Conservation (phyloP, 2,888 invertebrate genomes). For the Podotricha telesiphe region DNA sequence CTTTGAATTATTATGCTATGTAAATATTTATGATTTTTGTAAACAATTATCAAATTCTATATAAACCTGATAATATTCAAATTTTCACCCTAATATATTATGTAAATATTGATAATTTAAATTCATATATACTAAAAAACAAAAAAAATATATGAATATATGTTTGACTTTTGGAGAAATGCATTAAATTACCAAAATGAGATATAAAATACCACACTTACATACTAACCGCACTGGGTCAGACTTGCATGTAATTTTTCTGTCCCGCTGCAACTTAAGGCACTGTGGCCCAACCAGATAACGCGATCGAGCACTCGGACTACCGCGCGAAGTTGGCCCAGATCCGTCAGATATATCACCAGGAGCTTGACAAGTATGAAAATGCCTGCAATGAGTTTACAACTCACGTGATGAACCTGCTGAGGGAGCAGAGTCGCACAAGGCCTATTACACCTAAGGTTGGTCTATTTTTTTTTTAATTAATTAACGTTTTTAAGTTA, state of each 20-base stretch:
- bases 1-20: neutral
- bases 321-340: conserved; percentile 99
- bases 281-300: conserved; percentile 92
- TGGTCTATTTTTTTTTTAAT: neutral
- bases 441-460: conserved; percentile 97
- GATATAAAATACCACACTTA: conserved; percentile 15
- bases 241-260: conserved; percentile 64
- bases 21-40: too few species aligned
- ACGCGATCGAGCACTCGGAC: conserved; percentile 99
- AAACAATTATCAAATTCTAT: too few species aligned
- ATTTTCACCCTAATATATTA: too few species aligned
- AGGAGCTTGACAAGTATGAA: conserved; percentile 99
- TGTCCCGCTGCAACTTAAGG: conserved; percentile 71
- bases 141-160: too few species aligned
- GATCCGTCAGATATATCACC: conserved; percentile 99
- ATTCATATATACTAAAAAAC: neutral
- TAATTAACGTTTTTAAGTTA: too few species aligned
- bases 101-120: too few species aligned
- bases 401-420: conserved; percentile 99
- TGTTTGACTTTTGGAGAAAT: too few species aligned
- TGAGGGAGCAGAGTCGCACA: conserved; percentile 98
- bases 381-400: conserved; percentile 99
- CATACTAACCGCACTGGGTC: conserved; percentile 46
- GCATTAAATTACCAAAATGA: neutral
- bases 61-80: too few species aligned